These are phyloP conservation scores for Mustelus asterias DNA, from an alignment of 2,113 vertebrate species.

Conservation along the genomic window DNA sequence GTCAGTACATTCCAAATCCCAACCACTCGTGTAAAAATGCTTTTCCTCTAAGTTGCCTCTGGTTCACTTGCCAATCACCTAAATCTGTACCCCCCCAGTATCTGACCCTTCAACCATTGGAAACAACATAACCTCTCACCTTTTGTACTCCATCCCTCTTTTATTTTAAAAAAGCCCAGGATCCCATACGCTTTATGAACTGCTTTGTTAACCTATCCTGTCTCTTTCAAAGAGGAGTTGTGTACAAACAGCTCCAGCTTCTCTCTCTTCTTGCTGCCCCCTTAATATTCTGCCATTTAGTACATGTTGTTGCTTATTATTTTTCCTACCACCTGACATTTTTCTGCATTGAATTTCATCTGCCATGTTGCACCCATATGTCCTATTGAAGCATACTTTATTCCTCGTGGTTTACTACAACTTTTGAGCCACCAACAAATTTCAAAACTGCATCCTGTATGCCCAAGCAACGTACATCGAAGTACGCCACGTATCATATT, in stretches of 20 bases:
- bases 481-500: neutral
- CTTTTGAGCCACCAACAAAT: neutral
- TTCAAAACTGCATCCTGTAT: neutral
- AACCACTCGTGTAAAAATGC: neutral
- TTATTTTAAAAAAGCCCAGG: neutral
- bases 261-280: neutral
- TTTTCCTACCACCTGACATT: neutral
- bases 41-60: neutral
- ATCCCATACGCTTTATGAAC: neutral
- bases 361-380: neutral
- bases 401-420: neutral
- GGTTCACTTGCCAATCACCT: neutral
- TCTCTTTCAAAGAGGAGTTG: neutral
- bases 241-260: neutral
- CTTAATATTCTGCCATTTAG: neutral
- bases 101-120: neutral
- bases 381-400: neutral
- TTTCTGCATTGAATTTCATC: neutral
- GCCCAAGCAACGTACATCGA: neutral
- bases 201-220: neutral
- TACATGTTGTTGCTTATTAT: neutral
- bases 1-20: neutral
- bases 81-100: neutral
- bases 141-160: neutral
- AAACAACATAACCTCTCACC: neutral